phyloP scores from a whole-genome alignment of 1,140 invertebrate genomes.

The Colletes gigas region DNA sequence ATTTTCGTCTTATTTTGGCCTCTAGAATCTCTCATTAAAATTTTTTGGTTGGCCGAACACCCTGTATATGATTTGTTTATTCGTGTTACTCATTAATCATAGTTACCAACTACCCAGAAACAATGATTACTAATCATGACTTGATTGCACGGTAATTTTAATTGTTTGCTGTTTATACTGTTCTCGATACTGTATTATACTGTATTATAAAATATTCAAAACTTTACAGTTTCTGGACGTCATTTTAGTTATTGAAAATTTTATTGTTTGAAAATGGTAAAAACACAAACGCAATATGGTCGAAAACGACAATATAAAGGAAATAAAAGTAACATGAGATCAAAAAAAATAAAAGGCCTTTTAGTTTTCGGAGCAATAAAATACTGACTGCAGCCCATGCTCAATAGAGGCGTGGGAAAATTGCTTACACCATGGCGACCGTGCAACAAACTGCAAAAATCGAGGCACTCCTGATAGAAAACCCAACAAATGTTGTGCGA shows the following conservation, averaged over 20 bases:
- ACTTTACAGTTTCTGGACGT: neutral
- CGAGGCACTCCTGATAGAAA: conserved; percentile 10
- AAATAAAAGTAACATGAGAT: neutral
- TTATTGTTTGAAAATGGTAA: neutral
- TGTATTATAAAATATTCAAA: neutral
- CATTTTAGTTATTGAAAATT: neutral
- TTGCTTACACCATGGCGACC: conserved; percentile 22
- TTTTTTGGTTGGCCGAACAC: too few relatives aligned
- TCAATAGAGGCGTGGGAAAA: neutral
- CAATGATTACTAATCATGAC: too few relatives aligned
- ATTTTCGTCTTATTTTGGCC: too few relatives aligned
- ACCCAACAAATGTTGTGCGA: conserved; percentile 25
- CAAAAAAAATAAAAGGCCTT: too few relatives aligned
- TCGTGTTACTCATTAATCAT: too few relatives aligned
- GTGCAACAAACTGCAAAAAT: conserved; percentile 42
- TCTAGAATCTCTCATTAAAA: too few relatives aligned
- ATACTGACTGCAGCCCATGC: neutral
- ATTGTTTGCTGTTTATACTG: too few relatives aligned
- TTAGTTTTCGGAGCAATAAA: neutral
- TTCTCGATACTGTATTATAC: too few relatives aligned
- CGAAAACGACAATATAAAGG: neutral
- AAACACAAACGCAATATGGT: neutral
- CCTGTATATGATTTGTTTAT: too few relatives aligned
- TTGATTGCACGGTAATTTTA: too few relatives aligned
- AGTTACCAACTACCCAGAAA: too few relatives aligned